Evolutionary conservation across 2,888 invertebrate species (phyloP), one percentile per base, ranked within the genome.

Genomic region (Drosophila affinis): DNA sequence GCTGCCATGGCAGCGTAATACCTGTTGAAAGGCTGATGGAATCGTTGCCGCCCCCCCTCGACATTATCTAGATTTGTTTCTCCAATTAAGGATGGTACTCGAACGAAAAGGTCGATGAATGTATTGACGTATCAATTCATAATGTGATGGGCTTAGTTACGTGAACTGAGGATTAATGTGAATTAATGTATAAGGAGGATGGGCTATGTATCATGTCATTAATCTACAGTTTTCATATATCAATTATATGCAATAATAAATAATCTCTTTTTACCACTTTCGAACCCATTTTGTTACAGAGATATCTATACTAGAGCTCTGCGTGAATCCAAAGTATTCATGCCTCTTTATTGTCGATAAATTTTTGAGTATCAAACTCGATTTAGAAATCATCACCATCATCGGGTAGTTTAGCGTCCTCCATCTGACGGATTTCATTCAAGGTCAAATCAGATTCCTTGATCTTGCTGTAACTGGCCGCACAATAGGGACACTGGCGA

Each of bases 401-500:
- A 29, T 7, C 9, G 0, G 81, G 81, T 10, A 85, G 46, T 0
- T 18, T 17, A 7, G 63, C 68, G 0, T 75, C 54, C 14, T 83
- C 76, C 0, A 78, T 62, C 18, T 72, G 53, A 5, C 65, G 59
- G 5, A 85, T 55, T n/a, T 69, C 32, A 0, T 47, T 56, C 76
- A 52, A 68, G 10, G 34, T 78, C 24, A 76, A 29, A 9, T 29
- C 29, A 29, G 29, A 29, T 29, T 9, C 29, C 29, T 29, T 29
- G 29, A 29, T 29, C 29, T 0, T 9, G 7, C 7, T 9, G 29
- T 9, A 2, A 29, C 29, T 9, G 7, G 29, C 29, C 9, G 9
- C 7, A 29, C 29, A 29, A 7, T 29, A 29, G 9, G 29, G 29
- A 29, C 29, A 29, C 29, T 29, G 29, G 2, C 29, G 29, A 9